Percentiles rank a stretch among this genome's conserved stretches.
Evolutionary conservation across 1,140 invertebrate species (phyloP).

Genomic region (Cyclargus thomasi): DNA sequence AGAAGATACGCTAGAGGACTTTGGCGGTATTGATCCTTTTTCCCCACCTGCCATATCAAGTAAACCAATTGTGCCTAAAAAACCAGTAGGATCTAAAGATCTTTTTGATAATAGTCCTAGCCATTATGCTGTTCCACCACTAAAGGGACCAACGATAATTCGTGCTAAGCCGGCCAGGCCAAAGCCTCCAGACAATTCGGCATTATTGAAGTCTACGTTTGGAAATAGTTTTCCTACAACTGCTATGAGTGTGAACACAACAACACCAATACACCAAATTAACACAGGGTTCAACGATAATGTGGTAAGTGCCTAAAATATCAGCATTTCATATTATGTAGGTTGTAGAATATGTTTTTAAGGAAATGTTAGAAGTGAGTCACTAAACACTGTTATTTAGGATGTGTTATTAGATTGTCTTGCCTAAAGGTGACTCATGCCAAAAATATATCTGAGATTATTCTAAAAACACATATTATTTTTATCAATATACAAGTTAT

Average conservation of each 20-base stretch:
- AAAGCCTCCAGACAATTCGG: conserved; percentile 77
- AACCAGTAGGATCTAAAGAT: conserved; percentile 44
- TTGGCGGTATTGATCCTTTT: conserved; percentile 64
- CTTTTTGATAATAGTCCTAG: conserved; percentile 60
- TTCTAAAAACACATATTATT: no score
- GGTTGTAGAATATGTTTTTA: neutral
- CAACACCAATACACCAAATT: conserved; percentile 60
- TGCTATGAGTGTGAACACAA: conserved; percentile 64
- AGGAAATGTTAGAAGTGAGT: neutral
- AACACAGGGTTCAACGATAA: conserved; percentile 44
- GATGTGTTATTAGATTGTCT: no score
- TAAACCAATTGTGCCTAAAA: conserved; percentile 51
- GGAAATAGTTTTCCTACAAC: conserved; percentile 46
- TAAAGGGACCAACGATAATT: conserved; percentile 81
- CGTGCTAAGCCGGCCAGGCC: conserved; percentile 85
- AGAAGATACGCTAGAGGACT: conserved; percentile 72
- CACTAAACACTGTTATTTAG: no score
- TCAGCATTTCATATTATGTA: neutral
- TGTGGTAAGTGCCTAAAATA: conserved; percentile 48
- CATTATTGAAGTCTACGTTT: conserved; percentile 56
- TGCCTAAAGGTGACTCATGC: neutral
- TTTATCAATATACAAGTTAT: no score
- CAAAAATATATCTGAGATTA: neutral
- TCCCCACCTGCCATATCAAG: conserved; percentile 49
- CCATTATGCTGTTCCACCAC: conserved; percentile 49